Evolutionary conservation across 2,888 invertebrate species (phyloP), one percentile per base, ranked within the genome.

Genomic region (Resseliella maxima): DNA sequence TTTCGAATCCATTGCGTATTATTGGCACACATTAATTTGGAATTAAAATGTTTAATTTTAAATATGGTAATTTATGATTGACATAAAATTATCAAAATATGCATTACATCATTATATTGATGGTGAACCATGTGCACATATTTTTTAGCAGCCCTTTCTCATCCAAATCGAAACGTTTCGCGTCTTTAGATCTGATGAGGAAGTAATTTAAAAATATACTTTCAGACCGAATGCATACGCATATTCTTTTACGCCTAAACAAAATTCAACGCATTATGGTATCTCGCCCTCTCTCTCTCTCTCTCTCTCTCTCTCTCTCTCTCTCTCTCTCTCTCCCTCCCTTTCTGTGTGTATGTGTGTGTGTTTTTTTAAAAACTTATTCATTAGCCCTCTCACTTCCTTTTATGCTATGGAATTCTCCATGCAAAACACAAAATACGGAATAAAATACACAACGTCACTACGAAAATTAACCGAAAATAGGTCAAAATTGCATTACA

Each of bases 41-140:
- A 72, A 72, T 27, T 72, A 72, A 72, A 72, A 72, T 72, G 59
- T 59, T 59, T n/a, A 24, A 31, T 72, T 31, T 72, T 31, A 72
- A 72, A 72, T 72, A 72, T 72, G 72, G 31, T 72, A 72, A 72
- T 31, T 72, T 72, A 72, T 72, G 31, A 35, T 72, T 72, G 72
- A 72, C 72, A 72, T 72, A 72, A 72, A 72, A 72, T 72, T 31
- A 72, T 72, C 31, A 72, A 31, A 72, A 18, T 72, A 72, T 72
- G 72, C 72, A 31, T 72, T 72, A 35, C 72, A 72, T 72, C 31
- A 72, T 27, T 35, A 24, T 59, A 31, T 72, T 1, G 72, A 35
- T 31, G 31, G 59, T 59, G 59, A 12, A 35, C 35, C 12, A 24
- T 24, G 59, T 59, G 15, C 10, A 24, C 41, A 12, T 41, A 50